These are phyloP conservation scores for Pegoplata infirma DNA, from an alignment of 2,888 invertebrate species.

Conservation along the genomic window DNA sequence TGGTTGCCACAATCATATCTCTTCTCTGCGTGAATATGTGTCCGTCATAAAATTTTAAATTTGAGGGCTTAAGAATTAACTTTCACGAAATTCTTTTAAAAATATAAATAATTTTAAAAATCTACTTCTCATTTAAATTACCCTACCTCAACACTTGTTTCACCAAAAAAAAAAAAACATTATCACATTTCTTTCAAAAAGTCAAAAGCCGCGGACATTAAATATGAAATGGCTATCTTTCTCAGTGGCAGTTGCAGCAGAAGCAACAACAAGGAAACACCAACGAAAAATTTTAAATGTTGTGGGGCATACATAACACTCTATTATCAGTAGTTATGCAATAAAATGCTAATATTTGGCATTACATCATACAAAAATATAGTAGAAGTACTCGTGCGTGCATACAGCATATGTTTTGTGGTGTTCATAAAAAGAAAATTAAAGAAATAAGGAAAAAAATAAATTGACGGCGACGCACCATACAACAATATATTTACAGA, in stretches of 20 bases:
- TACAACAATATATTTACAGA: constrained; percentile 31
- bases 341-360: constrained; percentile 49
- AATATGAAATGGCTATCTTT: constrained; percentile 13
- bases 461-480: constrained; percentile 4
- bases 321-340: constrained; percentile 41
- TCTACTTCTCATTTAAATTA: too few relatives aligned
- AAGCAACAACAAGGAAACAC: constrained; percentile 4
- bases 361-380: constrained; percentile 46
- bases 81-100: too few relatives aligned
- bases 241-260: not conserved
- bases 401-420: constrained; percentile 17
- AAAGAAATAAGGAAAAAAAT: constrained; percentile 6
- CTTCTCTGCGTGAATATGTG: too few relatives aligned
- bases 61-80: too few relatives aligned
- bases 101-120: too few relatives aligned
- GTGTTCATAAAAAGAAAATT: not conserved
- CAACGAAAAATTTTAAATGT: constrained; percentile 14
- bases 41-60: too few relatives aligned
- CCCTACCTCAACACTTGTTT: not conserved
- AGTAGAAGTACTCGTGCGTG: constrained; percentile 10
- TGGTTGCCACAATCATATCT: too few relatives aligned
- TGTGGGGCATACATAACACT: constrained; percentile 30
- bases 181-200: not conserved
- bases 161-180: not conserved
- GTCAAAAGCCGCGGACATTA: not conserved